These are phyloP conservation scores for Trissolcus basalis DNA, from an alignment of 1,140 invertebrate species.

Conservation along the genomic window DNA sequence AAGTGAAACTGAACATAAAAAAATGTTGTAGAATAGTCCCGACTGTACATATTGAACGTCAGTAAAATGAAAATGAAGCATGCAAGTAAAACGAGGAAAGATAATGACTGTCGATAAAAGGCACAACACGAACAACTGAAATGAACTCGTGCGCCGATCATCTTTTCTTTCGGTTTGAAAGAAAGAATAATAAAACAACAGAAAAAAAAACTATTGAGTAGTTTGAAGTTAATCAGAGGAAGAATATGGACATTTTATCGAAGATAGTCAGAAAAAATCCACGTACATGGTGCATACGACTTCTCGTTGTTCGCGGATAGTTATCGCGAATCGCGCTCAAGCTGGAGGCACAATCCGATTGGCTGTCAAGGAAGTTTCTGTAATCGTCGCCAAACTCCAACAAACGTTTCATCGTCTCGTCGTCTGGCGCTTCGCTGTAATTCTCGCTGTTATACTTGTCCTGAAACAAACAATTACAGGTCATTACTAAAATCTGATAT, in stretches of 20 bases:
- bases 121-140: slow-evolving; percentile 19
- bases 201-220: background rate
- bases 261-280: slow-evolving; percentile 62
- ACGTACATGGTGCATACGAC: slow-evolving; percentile 71
- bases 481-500: too few relatives aligned
- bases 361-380: slow-evolving; percentile 89
- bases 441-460: slow-evolving; percentile 94
- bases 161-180: slow-evolving; percentile 16
- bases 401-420: slow-evolving; percentile 86
- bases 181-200: slow-evolving; percentile 5
- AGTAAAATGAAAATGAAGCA: slow-evolving; percentile 35
- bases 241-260: slow-evolving; percentile 67
- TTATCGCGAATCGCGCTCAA: slow-evolving; percentile 78
- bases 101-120: slow-evolving; percentile 31
- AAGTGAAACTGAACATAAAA: too few relatives aligned
- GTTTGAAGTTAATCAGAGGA: slow-evolving; percentile 54
- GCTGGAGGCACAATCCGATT: slow-evolving; percentile 88
- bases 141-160: slow-evolving; percentile 51
- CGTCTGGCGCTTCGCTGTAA: slow-evolving; percentile 92
- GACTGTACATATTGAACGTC: background rate
- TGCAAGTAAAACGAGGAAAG: slow-evolving; percentile 21
- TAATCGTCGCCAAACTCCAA: slow-evolving; percentile 95
- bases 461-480: slow-evolving; percentile 78
- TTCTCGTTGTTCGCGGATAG: slow-evolving; percentile 64
- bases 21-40: background rate